Base-by-base conservation (phyloP, 2,113 vertebrate species). In the Micromys minutus region DNA sequence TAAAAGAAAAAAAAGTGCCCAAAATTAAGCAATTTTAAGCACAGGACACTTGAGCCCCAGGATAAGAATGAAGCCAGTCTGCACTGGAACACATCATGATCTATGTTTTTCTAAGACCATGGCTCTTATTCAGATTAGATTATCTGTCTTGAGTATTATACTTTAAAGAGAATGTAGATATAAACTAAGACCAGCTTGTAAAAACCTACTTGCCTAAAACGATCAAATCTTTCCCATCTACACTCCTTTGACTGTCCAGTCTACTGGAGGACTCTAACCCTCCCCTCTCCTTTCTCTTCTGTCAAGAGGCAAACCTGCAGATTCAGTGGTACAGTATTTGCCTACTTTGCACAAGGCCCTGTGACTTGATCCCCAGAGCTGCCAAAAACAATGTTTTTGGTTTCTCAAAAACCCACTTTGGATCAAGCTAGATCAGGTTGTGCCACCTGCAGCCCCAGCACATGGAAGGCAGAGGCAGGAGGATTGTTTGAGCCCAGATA, bases 401-500 rank as follows among this genome's bases (percentile, higher is more conserved):
- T 86, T 89, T 94, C 83, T 94, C 47, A 89, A 83, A 84, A 75
- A 59, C 22, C 50, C 19, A 86, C 52, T 74, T 31, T 65, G 85
- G 59, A 65, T 63, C 87, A 50, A 61, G 72, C 19, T 77, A 61
- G 42, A 50, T 50, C 16, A 36, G 57, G 57, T 63, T 8, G 71
- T 21, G n/a, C n/a, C 26, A 65, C 42, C 34, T 52, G 55, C 17
- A 67, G 57, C 47, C 45, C 31, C 15, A 74, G 69, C 57, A 63
- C 45, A 31, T 34, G 26, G 26, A 61, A 69, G 31, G 26, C 57
- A 76, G 83, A 67, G 4, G 72, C 21, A 67, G 31, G 39, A 55
- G 2, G 36, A 61, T 86, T 47, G 17, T 61, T 76, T 76, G 29
- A 77, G 9, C 50, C 36, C 36, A 42, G 72, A 29, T 77, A 39